A percentile compares a stretch with the other conserved stretches of the same genome.
Conservation (phyloP, 2,113 vertebrate species). For the Burhinus bistriatus region DNA sequence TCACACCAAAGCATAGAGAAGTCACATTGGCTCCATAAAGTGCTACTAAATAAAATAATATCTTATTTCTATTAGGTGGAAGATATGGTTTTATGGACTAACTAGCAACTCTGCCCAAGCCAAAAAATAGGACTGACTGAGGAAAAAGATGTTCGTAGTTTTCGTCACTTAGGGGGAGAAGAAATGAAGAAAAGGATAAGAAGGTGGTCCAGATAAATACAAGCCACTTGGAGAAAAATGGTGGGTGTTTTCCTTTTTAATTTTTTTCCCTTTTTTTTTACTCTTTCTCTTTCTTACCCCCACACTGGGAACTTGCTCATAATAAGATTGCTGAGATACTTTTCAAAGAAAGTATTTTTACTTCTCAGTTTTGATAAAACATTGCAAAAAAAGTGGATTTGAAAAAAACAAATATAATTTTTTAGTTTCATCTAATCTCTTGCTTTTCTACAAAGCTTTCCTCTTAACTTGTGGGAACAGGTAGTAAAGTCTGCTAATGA, state of each 20-base stretch:
- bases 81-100: not conserved
- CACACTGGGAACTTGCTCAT: fast-evolving
- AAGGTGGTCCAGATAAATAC: not conserved
- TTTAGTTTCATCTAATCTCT: not conserved
- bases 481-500: not conserved
- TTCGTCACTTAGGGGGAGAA: not conserved
- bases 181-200: not conserved
- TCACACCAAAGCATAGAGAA: not conserved
- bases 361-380: not conserved
- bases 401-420: not conserved
- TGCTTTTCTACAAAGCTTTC: not conserved
- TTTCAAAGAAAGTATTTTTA: not conserved
- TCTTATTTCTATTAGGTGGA: not conserved
- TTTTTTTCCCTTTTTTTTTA: fast-evolving
- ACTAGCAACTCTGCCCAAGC: not conserved
- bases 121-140: not conserved
- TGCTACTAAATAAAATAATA: not conserved
- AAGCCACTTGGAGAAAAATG: not conserved
- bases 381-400: not conserved
- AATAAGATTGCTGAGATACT: not conserved
- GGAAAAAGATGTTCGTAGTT: not conserved
- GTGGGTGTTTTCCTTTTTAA: fast-evolving
- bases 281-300: not conserved
- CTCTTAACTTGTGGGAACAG: not conserved
- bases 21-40: not conserved